Evolutionary conservation across 37 sponge, comb jelly and placozoan species (phyloP), one percentile per base, ranked within the genome.

Genomic region (Geodia barretti): DNA sequence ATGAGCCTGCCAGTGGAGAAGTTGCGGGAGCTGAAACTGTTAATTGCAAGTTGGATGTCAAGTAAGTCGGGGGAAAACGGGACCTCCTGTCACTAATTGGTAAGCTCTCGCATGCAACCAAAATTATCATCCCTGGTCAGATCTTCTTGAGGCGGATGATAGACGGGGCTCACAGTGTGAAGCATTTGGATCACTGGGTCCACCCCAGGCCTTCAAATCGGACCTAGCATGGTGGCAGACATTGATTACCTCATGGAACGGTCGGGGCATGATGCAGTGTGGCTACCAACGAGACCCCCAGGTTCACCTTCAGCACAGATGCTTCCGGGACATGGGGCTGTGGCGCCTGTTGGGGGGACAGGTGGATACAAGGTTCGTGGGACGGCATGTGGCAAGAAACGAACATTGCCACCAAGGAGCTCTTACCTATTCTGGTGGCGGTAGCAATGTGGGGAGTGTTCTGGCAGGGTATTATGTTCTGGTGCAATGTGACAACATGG

Each of bases 81-180:
- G 72, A 80, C 35, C 71, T 80, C 1, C 72, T 80, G 59, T 80
- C 81, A 3, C 33, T 79, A 3, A 68, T 79, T 37, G 80, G 80
- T 14, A 33, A 40, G 32, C 40, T 69, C 20, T 28, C 43, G 23
- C 61, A 70, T 54, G 81, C 72, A 1, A 28, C 47, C 35, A 71
- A 69, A 26, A 64, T 70, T 38, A 35, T 70, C 8, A 8, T 24
- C 21, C 65, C 60, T 8, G 81, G 81, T 5, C 43, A 72, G 37
- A 54, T 34, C 31, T 80, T 80, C 72, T n/a, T 80, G 4, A 25
- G 68, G 30, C 36, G 79, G 68, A 23, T 79, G 21, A 79, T 79
- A 8, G 79, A 79, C 67, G 1, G 2, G 36, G 35, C 68, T 1
- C 33, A 20, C 42, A n/a, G 29, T 2, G 79, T 47, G 30, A 65